Conservation (phyloP, 2,797 vertebrate species). For the Acanthurus leucopareius region DNA sequence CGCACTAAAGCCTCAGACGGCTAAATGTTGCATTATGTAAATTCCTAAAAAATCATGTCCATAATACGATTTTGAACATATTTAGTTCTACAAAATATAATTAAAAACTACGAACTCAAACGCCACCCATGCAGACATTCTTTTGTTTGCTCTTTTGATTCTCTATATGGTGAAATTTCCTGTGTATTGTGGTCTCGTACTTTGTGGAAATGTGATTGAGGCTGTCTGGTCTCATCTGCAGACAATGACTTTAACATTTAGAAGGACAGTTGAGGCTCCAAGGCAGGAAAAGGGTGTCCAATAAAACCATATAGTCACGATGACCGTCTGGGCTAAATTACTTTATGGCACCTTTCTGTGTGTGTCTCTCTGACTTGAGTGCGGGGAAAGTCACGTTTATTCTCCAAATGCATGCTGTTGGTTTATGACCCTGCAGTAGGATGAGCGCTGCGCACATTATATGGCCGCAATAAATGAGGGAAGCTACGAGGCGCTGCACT, state of each 20-base stretch:
- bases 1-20: no score
- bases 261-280: constrained; percentile 57
- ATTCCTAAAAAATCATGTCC: no score
- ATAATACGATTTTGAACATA: no score
- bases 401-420: constrained; percentile 83
- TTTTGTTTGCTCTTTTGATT: constrained; percentile 33
- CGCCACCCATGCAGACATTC: not conserved
- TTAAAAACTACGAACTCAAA: not conserved
- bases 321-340: constrained; percentile 80
- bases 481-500: constrained; percentile 59
- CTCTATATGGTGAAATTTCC: constrained; percentile 4
- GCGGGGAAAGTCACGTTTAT: constrained; percentile 83
- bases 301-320: constrained; percentile 78
- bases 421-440: constrained; percentile 82
- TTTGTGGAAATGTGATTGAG: constrained; percentile 18
- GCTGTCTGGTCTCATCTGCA: constrained; percentile 64
- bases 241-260: constrained; percentile 77
- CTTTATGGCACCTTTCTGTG: constrained; percentile 67
- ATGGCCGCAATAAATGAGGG: constrained; percentile 73
- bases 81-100: no score
- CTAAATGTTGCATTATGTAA: no score
- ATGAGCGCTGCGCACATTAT: constrained; percentile 63
- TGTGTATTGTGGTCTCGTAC: constrained; percentile 42
- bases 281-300: constrained; percentile 70
- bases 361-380: constrained; percentile 34